Percentiles rank a stretch among this genome's conserved stretches.
Evolutionary conservation across 2,797 vertebrate genomes (phyloP).

Genomic region (Eleutherodactylus coqui): DNA sequence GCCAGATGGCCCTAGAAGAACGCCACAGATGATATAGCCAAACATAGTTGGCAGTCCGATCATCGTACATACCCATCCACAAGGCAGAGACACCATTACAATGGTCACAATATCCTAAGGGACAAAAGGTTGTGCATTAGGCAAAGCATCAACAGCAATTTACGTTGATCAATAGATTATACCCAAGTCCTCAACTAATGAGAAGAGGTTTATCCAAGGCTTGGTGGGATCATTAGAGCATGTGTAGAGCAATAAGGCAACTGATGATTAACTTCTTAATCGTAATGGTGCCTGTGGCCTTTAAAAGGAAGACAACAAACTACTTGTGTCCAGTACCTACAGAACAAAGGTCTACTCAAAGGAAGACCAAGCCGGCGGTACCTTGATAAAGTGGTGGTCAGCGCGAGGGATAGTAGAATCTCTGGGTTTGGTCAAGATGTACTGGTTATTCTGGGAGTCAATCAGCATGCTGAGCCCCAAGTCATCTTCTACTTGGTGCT

Average conservation of each 20-base stretch:
- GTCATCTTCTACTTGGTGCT: slow-evolving; percentile 83
- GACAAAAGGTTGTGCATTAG: neutral
- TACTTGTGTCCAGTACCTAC: neutral
- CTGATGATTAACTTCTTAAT: neutral
- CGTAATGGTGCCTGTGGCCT: neutral
- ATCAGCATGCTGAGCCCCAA: slow-evolving; percentile 98
- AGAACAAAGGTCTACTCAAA: no score
- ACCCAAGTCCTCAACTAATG: neutral
- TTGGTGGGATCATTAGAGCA: neutral
- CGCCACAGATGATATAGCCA: slow-evolving; percentile 93
- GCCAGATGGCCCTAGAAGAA: slow-evolving; percentile 96
- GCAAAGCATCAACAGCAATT: neutral
- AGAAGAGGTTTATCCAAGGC: neutral
- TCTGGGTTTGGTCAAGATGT: slow-evolving; percentile 93
- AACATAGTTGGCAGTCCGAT: slow-evolving; percentile 95
- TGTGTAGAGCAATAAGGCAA: neutral
- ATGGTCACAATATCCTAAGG: slow-evolving; percentile 91
- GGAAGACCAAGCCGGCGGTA: slow-evolving; percentile 66
- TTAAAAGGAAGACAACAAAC: neutral
- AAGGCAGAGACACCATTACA: slow-evolving; percentile 93
- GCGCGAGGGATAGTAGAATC: slow-evolving; percentile 95
- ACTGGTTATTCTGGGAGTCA: slow-evolving; percentile 98
- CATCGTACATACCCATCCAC: slow-evolving; percentile 91
- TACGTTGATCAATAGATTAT: neutral
- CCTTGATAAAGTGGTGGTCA: slow-evolving; percentile 96